These are phyloP conservation scores for Cladorhizidae sp. DNA, from an alignment of 37 sponge, comb jelly and placozoan genomes.

Conservation along the genomic window DNA sequence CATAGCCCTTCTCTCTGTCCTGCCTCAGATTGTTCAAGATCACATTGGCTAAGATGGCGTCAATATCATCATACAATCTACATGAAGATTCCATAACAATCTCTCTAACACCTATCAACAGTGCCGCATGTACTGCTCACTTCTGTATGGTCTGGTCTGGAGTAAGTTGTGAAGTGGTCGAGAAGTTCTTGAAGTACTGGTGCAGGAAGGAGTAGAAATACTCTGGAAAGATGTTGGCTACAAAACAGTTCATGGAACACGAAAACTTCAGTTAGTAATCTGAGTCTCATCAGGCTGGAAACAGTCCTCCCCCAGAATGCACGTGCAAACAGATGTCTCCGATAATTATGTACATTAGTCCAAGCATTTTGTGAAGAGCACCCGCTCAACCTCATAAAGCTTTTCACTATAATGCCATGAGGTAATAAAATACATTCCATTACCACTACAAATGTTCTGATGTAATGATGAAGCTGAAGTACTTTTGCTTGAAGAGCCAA, in stretches of 20 bases:
- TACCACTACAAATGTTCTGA: too few relatives aligned
- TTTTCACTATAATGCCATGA: too few relatives aligned
- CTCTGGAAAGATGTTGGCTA: constrained; percentile 65
- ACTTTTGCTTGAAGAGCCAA: too few relatives aligned
- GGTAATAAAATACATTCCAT: too few relatives aligned
- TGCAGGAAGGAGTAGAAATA: constrained; percentile 86
- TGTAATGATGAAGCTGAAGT: too few relatives aligned
- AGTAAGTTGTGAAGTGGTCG: constrained; percentile 41
- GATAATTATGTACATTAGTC: too few relatives aligned
- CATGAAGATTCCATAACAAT: background rate
- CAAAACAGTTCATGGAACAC: background rate
- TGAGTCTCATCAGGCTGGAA: too few relatives aligned
- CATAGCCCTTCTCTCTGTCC: constrained; percentile 59
- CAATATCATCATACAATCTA: constrained; percentile 59
- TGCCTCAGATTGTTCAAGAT: constrained; percentile 27
- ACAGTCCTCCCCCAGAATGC: too few relatives aligned
- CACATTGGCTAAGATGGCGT: constrained; percentile 64
- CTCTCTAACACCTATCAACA: background rate
- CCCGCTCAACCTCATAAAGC: too few relatives aligned
- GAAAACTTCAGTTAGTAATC: background rate
- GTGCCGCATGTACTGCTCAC: constrained; percentile 10
- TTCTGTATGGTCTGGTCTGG: constrained; percentile 77
- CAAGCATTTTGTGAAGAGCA: too few relatives aligned
- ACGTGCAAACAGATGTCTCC: too few relatives aligned
- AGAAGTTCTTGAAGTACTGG: constrained; percentile 72